Base-by-base conservation (phyloP, 1,140 invertebrate species). In the Lethocerus indicus region DNA sequence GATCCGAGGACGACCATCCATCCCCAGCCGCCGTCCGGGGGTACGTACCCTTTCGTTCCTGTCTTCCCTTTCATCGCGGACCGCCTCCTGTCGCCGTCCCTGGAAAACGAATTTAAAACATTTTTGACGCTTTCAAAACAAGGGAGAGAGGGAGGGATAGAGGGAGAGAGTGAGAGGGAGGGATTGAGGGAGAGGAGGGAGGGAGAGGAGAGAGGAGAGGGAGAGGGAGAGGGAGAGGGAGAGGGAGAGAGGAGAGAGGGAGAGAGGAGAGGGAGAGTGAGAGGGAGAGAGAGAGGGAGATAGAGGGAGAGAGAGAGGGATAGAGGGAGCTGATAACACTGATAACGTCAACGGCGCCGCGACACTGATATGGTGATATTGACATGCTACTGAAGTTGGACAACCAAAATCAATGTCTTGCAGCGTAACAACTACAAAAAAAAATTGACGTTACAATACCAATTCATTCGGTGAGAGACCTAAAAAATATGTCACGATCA, bases 1-100 rank as follows among this genome's bases (percentile, higher is more conserved):
- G 69, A 67, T 29, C 73, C 76, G 29, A 73, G 55, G 18, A 79
- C 67, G 7, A 79, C 67, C 60, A 76, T 66, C 78, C 78, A 80
- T 2, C 76, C 77, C 71, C 73, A 79, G 23, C 76, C 77, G 28
- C 77, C 76, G 64, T 79, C 73, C 7, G 76, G 77, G 7, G 76
- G 52, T 27, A 44, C 42, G 29, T 32, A 32, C 29, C n/a, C 7
- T n/a, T n/a, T 32, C 7, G 29, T 32, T 32, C 7, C 7, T 9
- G 29, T n/a, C 29, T 32, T 7, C 7, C 29, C 29, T 9, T 32
- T 9, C 7, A 32, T 9, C n/a, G n/a, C 29, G 29, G 29, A 32
- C 7, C 29, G n/a, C 7, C 7, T 32, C 29, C 29, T 32, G n/a
- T 9, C n/a, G 29, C 29, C n/a, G 29, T 32, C 7, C 29, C 7